A percentile compares a stretch with the other conserved stretches of the same genome.
Conservation (phyloP, 2,888 invertebrate species). For the Nowickia ferox region DNA sequence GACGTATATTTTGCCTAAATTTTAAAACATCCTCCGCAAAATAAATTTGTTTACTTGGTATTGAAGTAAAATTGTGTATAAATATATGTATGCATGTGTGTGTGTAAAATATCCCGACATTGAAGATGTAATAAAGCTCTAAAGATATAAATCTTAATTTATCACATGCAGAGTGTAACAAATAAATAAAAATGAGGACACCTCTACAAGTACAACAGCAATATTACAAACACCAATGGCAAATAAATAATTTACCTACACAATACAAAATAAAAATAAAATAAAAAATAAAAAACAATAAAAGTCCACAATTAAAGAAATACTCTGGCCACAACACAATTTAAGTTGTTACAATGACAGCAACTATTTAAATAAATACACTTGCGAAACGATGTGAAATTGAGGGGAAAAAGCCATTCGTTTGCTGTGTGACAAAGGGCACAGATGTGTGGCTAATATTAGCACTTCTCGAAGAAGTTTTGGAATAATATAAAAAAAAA, state of each 20-base stretch:
- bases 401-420: not conserved
- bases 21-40: not conserved
- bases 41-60: conserved; percentile 9
- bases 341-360: conserved; percentile 14
- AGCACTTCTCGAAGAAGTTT: not conserved
- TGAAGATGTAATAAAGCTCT: conserved; percentile 33
- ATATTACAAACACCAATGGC: not conserved
- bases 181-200: conserved; percentile 70
- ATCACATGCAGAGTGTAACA: conserved; percentile 68
- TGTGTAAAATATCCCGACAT: not conserved
- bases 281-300: conserved; percentile 41
- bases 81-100: conserved; percentile 4
- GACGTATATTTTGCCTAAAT: too few relatives aligned
- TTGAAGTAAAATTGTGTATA: not conserved
- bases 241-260: conserved; percentile 37
- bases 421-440: not conserved
- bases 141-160: conserved; percentile 71
- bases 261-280: conserved; percentile 37
- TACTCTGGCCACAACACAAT: conserved; percentile 42
- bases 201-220: conserved; percentile 27
- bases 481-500: not conserved
- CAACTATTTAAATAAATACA: conserved; percentile 45
- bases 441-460: conserved; percentile 9
- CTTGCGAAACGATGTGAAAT: conserved; percentile 11
- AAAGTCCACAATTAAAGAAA: conserved; percentile 41